Conservation (phyloP, 2,888 invertebrate genomes). For the Thera obeliscata region DNA sequence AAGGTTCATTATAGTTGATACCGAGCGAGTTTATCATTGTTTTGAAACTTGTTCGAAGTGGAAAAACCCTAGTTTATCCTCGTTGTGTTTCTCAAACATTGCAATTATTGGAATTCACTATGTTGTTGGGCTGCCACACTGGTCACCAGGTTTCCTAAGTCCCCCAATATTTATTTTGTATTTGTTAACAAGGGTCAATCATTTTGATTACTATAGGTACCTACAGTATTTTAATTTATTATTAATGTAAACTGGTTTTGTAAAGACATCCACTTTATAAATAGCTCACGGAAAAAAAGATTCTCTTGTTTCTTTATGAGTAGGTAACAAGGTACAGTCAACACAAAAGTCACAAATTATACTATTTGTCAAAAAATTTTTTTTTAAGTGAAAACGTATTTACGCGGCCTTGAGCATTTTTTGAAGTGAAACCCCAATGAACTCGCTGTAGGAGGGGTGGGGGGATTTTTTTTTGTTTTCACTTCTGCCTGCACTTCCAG, state of each 20-base stretch:
- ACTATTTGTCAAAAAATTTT: too few relatives aligned
- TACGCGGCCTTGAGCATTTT: too few relatives aligned
- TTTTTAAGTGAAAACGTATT: too few relatives aligned
- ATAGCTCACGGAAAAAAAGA: not conserved
- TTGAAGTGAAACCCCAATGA: too few relatives aligned
- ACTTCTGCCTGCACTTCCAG: too few relatives aligned
- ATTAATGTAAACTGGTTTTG: not conserved
- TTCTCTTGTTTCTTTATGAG: too few relatives aligned
- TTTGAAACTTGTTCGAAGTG: constrained; percentile 25
- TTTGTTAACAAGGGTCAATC: not conserved
- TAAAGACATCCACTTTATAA: not conserved
- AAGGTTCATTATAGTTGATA: constrained; percentile 14
- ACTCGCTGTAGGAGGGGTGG: too few relatives aligned
- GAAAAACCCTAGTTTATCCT: constrained; percentile 25
- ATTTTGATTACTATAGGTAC: not conserved
- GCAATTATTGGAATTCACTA: constrained; percentile 4
- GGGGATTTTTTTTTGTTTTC: too few relatives aligned
- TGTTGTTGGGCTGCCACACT: constrained; percentile 1
- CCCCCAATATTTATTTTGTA: not conserved
- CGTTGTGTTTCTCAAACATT: constrained; percentile 13
- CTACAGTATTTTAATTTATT: not conserved
- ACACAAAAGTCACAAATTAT: not conserved
- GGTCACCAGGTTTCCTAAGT: not conserved
- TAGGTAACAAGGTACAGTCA: not conserved
- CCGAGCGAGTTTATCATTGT: constrained; percentile 16